Conservation (phyloP, 2,797 vertebrate species). For the Poeciliopsis turneri region DNA sequence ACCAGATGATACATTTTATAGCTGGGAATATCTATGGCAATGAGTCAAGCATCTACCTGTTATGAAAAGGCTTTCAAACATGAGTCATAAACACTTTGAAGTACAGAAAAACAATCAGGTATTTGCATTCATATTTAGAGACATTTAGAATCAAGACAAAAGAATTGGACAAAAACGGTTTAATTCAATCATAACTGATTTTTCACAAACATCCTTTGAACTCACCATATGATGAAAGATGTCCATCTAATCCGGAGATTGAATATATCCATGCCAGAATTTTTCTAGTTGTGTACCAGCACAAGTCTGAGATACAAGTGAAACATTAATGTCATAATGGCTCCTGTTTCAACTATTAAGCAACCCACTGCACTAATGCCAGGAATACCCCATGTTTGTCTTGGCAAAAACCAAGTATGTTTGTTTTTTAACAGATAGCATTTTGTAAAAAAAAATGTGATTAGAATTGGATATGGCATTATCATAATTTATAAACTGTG, state of each 20-base stretch:
- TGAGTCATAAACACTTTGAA: neutral
- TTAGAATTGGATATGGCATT: neutral
- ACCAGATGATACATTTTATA: constrained; percentile 1
- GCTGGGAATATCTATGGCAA: neutral
- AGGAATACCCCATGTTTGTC: constrained; percentile 65
- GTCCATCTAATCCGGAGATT: constrained; percentile 49
- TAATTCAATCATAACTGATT: neutral
- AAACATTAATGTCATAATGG: constrained; percentile 30
- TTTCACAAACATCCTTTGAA: neutral
- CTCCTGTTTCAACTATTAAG: constrained; percentile 30
- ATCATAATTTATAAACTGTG: neutral
- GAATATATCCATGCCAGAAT: constrained; percentile 7
- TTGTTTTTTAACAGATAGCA: constrained; percentile 26
- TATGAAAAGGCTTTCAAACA: neutral
- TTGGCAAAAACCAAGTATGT: constrained; percentile 63
- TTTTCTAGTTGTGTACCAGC: constrained; percentile 20
- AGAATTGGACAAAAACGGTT: neutral
- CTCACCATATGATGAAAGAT: constrained; percentile 59
- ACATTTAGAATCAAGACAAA: neutral
- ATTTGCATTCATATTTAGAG: rapidly evolving
- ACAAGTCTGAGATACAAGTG: constrained; percentile 48
- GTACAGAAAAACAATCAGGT: neutral
- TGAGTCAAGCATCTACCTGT: neutral
- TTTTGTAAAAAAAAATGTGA: neutral
- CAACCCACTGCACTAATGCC: constrained; percentile 63